Conservation (phyloP, 2,888 invertebrate genomes). For the Meteorus cinctellus region DNA sequence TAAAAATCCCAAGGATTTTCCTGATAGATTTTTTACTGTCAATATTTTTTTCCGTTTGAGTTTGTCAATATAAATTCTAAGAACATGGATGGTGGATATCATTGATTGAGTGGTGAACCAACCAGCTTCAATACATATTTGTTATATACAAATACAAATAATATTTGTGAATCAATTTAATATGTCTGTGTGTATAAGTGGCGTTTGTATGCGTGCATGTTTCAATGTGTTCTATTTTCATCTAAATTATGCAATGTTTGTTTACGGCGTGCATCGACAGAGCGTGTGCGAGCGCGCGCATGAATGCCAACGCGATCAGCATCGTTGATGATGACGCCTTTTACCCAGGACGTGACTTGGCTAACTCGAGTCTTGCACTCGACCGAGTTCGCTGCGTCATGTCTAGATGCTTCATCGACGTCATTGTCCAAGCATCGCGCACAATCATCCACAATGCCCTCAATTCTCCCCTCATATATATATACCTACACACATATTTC, state of each 20-base stretch:
- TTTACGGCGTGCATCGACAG: conserved; percentile 47
- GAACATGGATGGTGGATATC: too few species aligned
- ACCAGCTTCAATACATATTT: neutral
- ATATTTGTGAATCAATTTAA: neutral
- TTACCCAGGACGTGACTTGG: conserved; percentile 29
- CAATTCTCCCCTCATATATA: conserved; percentile 30
- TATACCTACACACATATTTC: neutral
- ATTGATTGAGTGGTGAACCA: too few species aligned
- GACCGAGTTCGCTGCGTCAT: conserved; percentile 27
- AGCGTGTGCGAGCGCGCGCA: conserved; percentile 28
- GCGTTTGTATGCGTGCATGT: neutral
- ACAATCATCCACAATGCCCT: conserved; percentile 20
- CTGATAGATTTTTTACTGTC: too few species aligned
- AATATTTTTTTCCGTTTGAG: too few species aligned
- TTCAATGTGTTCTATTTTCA: conserved; percentile 45
- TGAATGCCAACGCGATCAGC: conserved; percentile 15
- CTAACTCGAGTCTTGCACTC: conserved; percentile 17
- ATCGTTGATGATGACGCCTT: conserved; percentile 41
- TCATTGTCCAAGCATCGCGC: conserved; percentile 39
- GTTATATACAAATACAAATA: neutral
- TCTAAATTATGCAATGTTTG: conserved; percentile 56
- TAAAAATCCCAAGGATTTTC: too few species aligned
- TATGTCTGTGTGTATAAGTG: neutral
- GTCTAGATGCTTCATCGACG: conserved; percentile 26
- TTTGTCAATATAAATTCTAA: too few species aligned